Base-by-base conservation (phyloP, 2,113 vertebrate genomes). In the Corythaixoides concolor region DNA sequence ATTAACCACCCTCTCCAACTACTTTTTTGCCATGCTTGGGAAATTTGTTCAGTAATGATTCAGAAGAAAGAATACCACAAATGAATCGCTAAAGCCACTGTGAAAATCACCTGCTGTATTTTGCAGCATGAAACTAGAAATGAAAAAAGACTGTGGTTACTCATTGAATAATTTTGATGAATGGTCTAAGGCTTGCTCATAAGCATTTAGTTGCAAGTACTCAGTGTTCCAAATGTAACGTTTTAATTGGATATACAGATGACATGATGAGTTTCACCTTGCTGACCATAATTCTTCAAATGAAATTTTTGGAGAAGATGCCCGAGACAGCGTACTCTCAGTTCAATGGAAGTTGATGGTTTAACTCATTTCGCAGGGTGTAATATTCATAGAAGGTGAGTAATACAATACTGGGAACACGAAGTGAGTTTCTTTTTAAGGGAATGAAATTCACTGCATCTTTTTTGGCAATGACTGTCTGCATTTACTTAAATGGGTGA, bases 401-500 rank as follows among this genome's bases (percentile, higher is more conserved):
- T 93, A 96, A 96, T 92, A 95, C 93, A 95, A 93, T 92, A 95
- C 80, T 91, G 93, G 53, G 90, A 97, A 91, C 74, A 83, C 81
- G 85, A 87, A 96, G 89, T 87, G 96, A 90, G 84, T 70, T 95
- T 85, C 92, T 97, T 95, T 97, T 95, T 93, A 97, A 95, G 89
- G 93, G 69, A 93, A 93, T 94, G 84, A 97, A 97, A 94, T 91
- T 95, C 92, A 70, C 91, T 95, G 94, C 94, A 79, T 96, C 92
- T 95, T 95, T 39, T 95, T 97, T 97, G 97, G 95, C 90, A 97
- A 1, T 85, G 92, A 62, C 91, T 83, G 45, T 66, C 91, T 96
- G 91, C 95, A 91, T 97, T 96, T 96, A 97, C 95, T 97, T 97
- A 91, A 95, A 85, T 91, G 95, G 94, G 91, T 96, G 94, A 95